phyloP scores from a whole-genome alignment of 2,888 invertebrate genomes.

The Lagria hirta region DNA sequence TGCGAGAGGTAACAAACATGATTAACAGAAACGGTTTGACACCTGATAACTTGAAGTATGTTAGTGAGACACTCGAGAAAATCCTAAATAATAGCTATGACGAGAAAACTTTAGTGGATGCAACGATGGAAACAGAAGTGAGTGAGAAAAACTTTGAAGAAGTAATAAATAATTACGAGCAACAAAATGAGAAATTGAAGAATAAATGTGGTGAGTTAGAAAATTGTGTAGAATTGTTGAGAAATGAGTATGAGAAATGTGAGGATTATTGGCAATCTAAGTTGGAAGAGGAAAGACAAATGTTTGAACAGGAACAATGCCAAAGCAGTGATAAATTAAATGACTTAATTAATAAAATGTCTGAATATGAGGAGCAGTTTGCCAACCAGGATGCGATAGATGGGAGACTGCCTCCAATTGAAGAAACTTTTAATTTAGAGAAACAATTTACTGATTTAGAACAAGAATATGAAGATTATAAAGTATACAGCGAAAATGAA shows the following conservation, averaged over 20 bases:
- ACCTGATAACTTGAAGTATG: constrained; percentile 40
- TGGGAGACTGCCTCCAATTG: constrained; percentile 71
- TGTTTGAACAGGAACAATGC: constrained; percentile 74
- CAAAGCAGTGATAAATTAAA: constrained; percentile 75
- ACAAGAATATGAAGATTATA: constrained; percentile 66
- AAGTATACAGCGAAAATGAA: constrained; percentile 57
- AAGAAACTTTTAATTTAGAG: constrained; percentile 72
- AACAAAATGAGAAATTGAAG: constrained; percentile 51
- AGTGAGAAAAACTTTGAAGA: constrained; percentile 36
- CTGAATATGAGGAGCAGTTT: constrained; percentile 79
- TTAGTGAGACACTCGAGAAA: constrained; percentile 35
- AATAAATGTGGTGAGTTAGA: constrained; percentile 69
- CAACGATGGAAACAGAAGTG: constrained; percentile 37
- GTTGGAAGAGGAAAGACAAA: constrained; percentile 73
- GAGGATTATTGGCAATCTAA: constrained; percentile 86
- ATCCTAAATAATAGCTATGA: constrained; percentile 21
- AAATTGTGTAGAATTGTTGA: constrained; percentile 71
- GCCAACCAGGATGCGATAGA: constrained; percentile 55
- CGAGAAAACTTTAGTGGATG: constrained; percentile 28
- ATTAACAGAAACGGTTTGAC: constrained; percentile 38
- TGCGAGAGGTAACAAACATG: constrained; percentile 44
- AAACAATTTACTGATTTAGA: constrained; percentile 72
- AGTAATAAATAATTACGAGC: constrained; percentile 46
- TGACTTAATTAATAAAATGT: constrained; percentile 71
- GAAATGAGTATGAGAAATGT: constrained; percentile 77